These are phyloP conservation scores for Theocolax elegans DNA, from an alignment of 1,140 invertebrate genomes.

Conservation along the genomic window DNA sequence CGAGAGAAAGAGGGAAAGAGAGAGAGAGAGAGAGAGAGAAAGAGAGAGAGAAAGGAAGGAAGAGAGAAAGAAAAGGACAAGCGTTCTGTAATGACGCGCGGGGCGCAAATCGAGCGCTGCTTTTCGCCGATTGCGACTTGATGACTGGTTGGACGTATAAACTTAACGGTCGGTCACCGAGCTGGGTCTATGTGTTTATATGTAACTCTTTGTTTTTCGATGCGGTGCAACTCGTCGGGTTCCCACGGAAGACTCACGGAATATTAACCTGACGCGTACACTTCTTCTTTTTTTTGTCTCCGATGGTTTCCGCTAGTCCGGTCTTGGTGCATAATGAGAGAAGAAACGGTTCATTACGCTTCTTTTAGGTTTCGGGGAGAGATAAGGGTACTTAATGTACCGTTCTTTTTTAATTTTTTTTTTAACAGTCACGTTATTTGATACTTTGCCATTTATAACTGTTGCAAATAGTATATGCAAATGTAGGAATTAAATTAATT, in stretches of 20 bases:
- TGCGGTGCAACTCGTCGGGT: neutral
- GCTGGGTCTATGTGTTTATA: conserved; percentile 28
- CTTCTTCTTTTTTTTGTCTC: no score
- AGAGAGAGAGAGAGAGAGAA: neutral
- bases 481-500: no score
- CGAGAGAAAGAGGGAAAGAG: conserved; percentile 20
- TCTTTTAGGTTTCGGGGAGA: neutral
- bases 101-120: conserved; percentile 23
- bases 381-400: neutral
- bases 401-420: no score
- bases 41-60: no score
- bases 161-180: conserved; percentile 23
- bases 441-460: no score
- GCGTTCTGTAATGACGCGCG: conserved; percentile 34
- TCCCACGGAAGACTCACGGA: conserved; percentile 17
- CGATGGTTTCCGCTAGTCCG: conserved; percentile 6
- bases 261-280: neutral
- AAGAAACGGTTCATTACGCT: neutral
- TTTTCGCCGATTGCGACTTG: conserved; percentile 25
- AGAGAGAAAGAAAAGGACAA: no score
- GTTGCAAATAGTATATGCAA: no score
- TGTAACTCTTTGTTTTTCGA: conserved; percentile 15
- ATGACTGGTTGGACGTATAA: conserved; percentile 26
- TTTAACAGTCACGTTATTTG: no score
- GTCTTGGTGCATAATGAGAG: neutral